phyloP scores from a whole-genome alignment of 2,888 invertebrate genomes.

The Bimastos eiseni region DNA sequence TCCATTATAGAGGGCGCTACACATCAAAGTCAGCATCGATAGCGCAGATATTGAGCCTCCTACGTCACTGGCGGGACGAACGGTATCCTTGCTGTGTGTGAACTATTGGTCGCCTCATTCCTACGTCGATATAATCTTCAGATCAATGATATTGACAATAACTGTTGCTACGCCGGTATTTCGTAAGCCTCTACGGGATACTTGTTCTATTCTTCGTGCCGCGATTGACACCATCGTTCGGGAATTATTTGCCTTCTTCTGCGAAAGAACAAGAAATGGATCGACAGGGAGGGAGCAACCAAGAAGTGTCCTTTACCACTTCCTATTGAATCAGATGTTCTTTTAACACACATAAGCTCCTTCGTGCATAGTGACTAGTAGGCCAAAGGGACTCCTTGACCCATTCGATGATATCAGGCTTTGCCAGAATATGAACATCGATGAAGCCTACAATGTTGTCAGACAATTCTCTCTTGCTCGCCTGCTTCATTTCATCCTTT shows the following conservation, averaged over 20 bases:
- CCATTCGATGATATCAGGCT: too few relatives aligned
- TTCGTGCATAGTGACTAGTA: neutral
- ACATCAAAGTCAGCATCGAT: slow-evolving; percentile 13
- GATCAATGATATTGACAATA: neutral
- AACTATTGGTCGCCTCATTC: neutral
- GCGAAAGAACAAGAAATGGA: neutral
- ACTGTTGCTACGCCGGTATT: neutral
- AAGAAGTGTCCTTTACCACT: neutral
- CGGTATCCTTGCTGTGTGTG: neutral
- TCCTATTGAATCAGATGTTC: neutral
- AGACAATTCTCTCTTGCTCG: too few relatives aligned
- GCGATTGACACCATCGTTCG: neutral
- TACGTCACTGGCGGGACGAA: neutral
- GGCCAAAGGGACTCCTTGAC: too few relatives aligned
- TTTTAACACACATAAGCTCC: too few relatives aligned
- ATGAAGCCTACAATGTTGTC: too few relatives aligned
- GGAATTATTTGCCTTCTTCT: neutral
- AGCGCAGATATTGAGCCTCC: neutral
- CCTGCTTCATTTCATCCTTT: too few relatives aligned
- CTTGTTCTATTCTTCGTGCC: neutral
- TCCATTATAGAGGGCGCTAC: neutral
- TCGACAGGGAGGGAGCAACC: neutral
- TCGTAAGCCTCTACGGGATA: neutral
- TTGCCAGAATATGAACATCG: too few relatives aligned
- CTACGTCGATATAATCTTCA: neutral